A percentile compares a stretch with the other conserved stretches of the same genome.
Evolutionary conservation across 1,140 invertebrate genomes (phyloP).

Genomic region (Steinernema feltiae): DNA sequence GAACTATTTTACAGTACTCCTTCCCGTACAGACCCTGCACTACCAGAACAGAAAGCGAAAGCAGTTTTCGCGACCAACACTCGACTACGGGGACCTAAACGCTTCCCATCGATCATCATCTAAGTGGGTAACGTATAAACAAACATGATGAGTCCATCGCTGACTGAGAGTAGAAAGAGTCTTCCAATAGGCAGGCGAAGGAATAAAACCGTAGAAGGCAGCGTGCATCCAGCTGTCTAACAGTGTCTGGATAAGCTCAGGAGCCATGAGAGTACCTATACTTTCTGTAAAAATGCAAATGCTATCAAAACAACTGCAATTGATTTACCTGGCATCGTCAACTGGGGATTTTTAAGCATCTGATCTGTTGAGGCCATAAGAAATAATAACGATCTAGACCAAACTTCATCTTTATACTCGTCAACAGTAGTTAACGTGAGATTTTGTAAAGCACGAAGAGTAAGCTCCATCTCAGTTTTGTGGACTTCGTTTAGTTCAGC

Average conservation of each 20-base stretch:
- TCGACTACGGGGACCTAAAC: slow-evolving; percentile 51
- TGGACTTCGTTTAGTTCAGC: slow-evolving; percentile 15
- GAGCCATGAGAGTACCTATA: slow-evolving; percentile 18
- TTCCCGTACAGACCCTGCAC: slow-evolving; percentile 43
- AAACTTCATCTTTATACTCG: slow-evolving; percentile 39
- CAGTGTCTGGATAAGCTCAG: slow-evolving; percentile 32
- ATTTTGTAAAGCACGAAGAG: slow-evolving; percentile 23
- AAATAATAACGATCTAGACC: slow-evolving; percentile 32
- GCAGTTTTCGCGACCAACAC: slow-evolving; percentile 48
- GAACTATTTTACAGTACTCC: slow-evolving; percentile 34
- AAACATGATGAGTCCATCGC: slow-evolving; percentile 49
- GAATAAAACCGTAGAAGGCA: slow-evolving; percentile 43
- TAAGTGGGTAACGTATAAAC: not conserved
- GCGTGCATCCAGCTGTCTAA: slow-evolving; percentile 49
- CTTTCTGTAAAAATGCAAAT: slow-evolving; percentile 19
- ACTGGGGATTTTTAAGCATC: slow-evolving; percentile 23
- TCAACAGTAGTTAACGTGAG: slow-evolving; percentile 21
- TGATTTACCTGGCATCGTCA: slow-evolving; percentile 9
- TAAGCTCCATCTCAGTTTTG: slow-evolving; percentile 24
- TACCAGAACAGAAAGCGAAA: slow-evolving; percentile 46
- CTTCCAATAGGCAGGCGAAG: slow-evolving; percentile 51
- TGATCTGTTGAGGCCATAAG: slow-evolving; percentile 31
- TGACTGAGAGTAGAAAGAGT: slow-evolving; percentile 40
- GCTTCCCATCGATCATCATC: not conserved
- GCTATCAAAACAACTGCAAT: slow-evolving; percentile 9